Percentiles rank a stretch among this genome's conserved stretches.
These are phyloP conservation scores for Cephalopholis sonnerati DNA, from an alignment of 2,113 vertebrate genomes.

Conservation along the genomic window DNA sequence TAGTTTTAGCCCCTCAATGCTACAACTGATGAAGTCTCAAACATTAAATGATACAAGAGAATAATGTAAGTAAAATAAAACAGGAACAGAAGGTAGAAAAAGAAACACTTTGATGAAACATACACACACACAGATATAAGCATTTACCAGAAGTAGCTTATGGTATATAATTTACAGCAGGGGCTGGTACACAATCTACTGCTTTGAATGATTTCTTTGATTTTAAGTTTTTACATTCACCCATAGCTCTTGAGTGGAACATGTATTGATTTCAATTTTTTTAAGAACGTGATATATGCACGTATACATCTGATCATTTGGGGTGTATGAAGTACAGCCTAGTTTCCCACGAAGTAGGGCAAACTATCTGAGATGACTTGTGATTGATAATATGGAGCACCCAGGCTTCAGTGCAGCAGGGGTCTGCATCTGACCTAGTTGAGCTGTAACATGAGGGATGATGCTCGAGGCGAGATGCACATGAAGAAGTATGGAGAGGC, in stretches of 20 bases:
- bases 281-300: neutral
- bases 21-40: too few species aligned
- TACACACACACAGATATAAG: too few species aligned
- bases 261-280: too few species aligned
- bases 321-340: neutral
- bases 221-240: neutral
- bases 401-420: slow-evolving; percentile 4
- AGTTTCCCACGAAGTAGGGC: slow-evolving; percentile 17
- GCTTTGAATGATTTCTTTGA: neutral
- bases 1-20: neutral
- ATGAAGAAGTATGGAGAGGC: slow-evolving; percentile 14
- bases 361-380: neutral
- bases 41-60: neutral
- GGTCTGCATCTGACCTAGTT: slow-evolving; percentile 34
- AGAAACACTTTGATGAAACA: too few species aligned
- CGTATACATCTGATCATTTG: too few species aligned
- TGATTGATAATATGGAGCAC: neutral
- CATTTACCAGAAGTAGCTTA: neutral
- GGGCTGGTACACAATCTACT: too few species aligned
- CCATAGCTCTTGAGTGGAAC: neutral
- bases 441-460: slow-evolving; percentile 7
- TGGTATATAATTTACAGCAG: neutral
- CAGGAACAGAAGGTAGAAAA: too few species aligned
- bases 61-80: too few species aligned
- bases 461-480: neutral